phyloP scores from a whole-genome alignment of 2,113 vertebrate genomes.

The Nestor notabilis region DNA sequence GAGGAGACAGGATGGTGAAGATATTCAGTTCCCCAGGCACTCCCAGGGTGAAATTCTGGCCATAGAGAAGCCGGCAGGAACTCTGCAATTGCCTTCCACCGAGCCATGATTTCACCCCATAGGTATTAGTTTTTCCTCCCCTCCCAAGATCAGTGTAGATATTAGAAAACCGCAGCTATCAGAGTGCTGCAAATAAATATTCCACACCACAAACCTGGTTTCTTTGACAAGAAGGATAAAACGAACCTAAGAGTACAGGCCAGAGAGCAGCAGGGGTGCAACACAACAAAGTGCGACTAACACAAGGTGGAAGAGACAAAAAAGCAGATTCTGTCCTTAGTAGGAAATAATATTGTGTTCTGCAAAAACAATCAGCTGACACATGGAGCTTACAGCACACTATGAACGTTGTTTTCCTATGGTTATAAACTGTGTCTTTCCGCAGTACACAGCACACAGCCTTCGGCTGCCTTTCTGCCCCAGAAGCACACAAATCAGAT shows the following conservation, averaged over 20 bases:
- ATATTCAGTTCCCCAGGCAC: not conserved
- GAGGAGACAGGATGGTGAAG: not conserved
- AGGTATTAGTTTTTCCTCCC: not conserved
- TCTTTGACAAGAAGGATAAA: not conserved
- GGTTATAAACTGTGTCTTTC: not conserved
- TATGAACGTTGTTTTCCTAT: not conserved
- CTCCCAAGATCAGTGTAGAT: not conserved
- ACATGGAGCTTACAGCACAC: not conserved
- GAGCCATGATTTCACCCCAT: not conserved
- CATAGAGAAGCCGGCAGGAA: fast-evolving
- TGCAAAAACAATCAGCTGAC: conserved; percentile 27
- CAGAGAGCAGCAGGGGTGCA: not conserved
- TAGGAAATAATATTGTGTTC: not conserved
- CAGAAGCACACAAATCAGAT: not conserved
- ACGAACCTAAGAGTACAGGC: not conserved
- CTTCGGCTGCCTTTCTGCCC: not conserved
- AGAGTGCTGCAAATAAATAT: not conserved
- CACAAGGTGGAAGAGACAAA: not conserved
- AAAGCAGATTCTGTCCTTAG: not conserved
- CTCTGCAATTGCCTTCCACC: not conserved
- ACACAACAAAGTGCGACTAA: not conserved
- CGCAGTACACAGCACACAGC: fast-evolving
- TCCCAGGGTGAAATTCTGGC: not conserved
- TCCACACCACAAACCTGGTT: not conserved
- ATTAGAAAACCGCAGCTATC: conserved; percentile 10